These are phyloP conservation scores for Stenopsyche tienmushanensis DNA, from an alignment of 1,140 invertebrate species.

Conservation along the genomic window DNA sequence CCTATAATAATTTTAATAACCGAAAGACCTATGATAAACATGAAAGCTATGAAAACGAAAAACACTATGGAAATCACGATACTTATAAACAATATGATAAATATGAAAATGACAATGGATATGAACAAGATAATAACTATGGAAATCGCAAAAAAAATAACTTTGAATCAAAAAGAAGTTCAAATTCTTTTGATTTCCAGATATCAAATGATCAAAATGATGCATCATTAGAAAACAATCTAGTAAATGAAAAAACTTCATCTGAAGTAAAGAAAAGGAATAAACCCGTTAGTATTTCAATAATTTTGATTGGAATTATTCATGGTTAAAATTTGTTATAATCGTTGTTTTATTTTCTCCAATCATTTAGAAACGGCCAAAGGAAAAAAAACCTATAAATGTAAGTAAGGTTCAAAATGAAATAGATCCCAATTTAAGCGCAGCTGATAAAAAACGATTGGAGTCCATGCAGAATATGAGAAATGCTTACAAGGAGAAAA, in stretches of 20 bases:
- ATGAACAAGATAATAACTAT: neutral
- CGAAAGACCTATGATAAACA: neutral
- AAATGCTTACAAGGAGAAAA: slow-evolving; percentile 57
- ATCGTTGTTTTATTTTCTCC: neutral
- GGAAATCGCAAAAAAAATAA: neutral
- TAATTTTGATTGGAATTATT: neutral
- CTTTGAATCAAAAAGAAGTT: neutral
- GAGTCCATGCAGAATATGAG: slow-evolving; percentile 59
- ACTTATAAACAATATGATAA: neutral
- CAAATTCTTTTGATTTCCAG: neutral
- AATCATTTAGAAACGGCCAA: neutral
- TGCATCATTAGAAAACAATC: neutral
- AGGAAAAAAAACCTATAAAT: neutral
- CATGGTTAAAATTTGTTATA: neutral
- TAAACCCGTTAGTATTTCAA: neutral
- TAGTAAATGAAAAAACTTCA: neutral
- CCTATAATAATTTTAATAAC: neutral
- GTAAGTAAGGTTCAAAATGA: neutral
- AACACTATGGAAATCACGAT: neutral
- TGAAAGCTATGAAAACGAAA: neutral
- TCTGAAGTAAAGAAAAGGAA: neutral
- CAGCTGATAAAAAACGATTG: slow-evolving; percentile 59
- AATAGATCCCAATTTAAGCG: slow-evolving; percentile 16
- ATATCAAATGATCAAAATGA: neutral
- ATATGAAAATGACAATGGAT: neutral